These are phyloP conservation scores for Diplazon laetatorius DNA, from an alignment of 2,888 invertebrate species.

Conservation along the genomic window DNA sequence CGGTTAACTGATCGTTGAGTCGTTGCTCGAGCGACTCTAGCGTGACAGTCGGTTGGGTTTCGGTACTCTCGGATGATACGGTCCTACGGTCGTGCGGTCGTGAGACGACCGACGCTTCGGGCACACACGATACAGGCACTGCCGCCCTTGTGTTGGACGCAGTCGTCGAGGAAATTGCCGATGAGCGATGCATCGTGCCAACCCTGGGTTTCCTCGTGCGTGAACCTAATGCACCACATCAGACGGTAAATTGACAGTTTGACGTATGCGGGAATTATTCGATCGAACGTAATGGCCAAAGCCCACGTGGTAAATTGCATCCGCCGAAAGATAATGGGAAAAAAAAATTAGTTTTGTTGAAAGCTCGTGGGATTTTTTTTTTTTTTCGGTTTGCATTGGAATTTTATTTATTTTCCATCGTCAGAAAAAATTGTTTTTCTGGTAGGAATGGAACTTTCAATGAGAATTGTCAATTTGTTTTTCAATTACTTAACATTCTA, in stretches of 20 bases:
- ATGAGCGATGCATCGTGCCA: constrained; percentile 42
- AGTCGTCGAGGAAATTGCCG: constrained; percentile 46
- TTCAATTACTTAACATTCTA: too few relatives aligned
- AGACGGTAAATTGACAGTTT: constrained; percentile 39
- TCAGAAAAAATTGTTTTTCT: too few relatives aligned
- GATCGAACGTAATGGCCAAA: neutral
- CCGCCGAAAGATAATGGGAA: too few relatives aligned
- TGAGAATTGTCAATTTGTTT: too few relatives aligned
- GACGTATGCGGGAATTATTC: constrained; percentile 44
- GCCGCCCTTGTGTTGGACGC: constrained; percentile 24
- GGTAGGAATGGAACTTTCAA: too few relatives aligned
- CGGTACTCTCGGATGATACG: too few relatives aligned
- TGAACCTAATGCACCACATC: constrained; percentile 42
- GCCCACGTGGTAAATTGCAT: too few relatives aligned
- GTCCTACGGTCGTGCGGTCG: constrained; percentile 27
- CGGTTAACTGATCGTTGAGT: constrained; percentile 47
- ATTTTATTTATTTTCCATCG: too few relatives aligned
- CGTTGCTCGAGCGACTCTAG: constrained; percentile 41
- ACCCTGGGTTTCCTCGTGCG: constrained; percentile 42
- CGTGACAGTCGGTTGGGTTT: constrained; percentile 37
- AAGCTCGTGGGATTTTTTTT: too few relatives aligned
- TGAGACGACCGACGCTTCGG: constrained; percentile 7
- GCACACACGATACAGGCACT: constrained; percentile 33
- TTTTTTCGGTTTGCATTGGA: too few relatives aligned
- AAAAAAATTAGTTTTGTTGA: too few relatives aligned